These are phyloP conservation scores for Girardinus metallicus DNA, from an alignment of 2,797 vertebrate genomes.

Conservation along the genomic window DNA sequence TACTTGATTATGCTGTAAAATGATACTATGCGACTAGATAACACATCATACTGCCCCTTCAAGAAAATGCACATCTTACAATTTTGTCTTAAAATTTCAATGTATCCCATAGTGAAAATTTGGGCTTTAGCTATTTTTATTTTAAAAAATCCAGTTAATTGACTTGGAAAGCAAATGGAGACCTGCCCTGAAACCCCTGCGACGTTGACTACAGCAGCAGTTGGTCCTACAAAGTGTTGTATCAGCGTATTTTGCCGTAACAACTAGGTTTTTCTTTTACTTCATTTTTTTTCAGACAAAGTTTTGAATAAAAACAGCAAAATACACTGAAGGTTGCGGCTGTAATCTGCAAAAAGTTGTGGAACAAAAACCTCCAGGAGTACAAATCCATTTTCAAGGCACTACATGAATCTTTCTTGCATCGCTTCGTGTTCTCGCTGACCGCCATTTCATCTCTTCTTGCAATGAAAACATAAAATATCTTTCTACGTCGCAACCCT, in stretches of 20 bases:
- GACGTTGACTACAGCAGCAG: not conserved
- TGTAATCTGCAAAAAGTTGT: not conserved
- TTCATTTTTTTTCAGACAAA: not conserved
- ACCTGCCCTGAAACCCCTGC: not conserved
- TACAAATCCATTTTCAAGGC: not conserved
- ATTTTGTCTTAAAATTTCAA: not conserved
- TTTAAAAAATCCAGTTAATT: not conserved
- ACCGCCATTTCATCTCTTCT: constrained; percentile 32
- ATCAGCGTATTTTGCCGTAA: not conserved
- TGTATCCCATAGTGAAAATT: not conserved
- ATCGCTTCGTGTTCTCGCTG: constrained; percentile 41
- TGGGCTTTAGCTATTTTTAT: not conserved
- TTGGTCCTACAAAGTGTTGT: not conserved
- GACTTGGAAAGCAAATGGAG: not conserved
- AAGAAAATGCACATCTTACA: not conserved
- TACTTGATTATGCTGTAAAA: too few relatives aligned
- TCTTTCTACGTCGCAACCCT: constrained; percentile 33
- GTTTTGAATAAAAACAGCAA: not conserved
- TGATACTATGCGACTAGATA: too few relatives aligned
- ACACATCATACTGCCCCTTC: too few relatives aligned
- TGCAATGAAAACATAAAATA: constrained; percentile 55
- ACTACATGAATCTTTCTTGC: constrained; percentile 18
- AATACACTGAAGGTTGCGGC: not conserved
- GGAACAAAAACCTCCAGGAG: not conserved
- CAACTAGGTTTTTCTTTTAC: not conserved